phyloP scores from a whole-genome alignment of 2,113 vertebrate genomes.

The Myodes glareolus region DNA sequence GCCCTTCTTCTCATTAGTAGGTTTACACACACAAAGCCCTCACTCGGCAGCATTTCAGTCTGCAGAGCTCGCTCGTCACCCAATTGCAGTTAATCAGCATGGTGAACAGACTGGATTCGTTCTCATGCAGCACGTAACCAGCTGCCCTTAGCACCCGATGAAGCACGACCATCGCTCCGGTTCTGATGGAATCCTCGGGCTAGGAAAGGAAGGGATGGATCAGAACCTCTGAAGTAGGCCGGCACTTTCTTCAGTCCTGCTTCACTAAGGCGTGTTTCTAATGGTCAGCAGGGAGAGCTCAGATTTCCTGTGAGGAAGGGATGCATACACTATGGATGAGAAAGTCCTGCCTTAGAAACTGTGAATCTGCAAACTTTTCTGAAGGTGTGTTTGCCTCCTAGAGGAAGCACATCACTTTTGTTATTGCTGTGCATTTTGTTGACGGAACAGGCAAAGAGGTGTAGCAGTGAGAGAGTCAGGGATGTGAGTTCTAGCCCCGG shows the following conservation, averaged over 20 bases:
- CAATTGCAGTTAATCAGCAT: constrained; percentile 57
- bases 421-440: not conserved
- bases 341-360: not conserved
- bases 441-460: not conserved
- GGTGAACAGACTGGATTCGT: constrained; percentile 54
- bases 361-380: not conserved
- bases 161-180: constrained; percentile 51
- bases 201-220: constrained; percentile 57
- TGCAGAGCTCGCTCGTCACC: not conserved
- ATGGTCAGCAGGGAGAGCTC: constrained; percentile 15
- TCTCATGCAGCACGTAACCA: constrained; percentile 48
- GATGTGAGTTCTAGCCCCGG: not conserved
- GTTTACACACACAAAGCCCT: constrained; percentile 38
- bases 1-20: not conserved
- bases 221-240: not conserved
- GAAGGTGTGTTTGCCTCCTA: not conserved
- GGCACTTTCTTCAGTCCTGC: constrained; percentile 5
- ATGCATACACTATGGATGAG: not conserved
- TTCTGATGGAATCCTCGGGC: constrained; percentile 59
- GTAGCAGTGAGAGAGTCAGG: not conserved
- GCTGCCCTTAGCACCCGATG: not conserved
- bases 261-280: not conserved
- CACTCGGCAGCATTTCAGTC: not conserved
- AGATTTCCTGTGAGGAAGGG: not conserved
- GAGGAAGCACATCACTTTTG: not conserved